Evolutionary conservation across 2,113 vertebrate species (phyloP).

Genomic region (Muntiacus reevesi): DNA sequence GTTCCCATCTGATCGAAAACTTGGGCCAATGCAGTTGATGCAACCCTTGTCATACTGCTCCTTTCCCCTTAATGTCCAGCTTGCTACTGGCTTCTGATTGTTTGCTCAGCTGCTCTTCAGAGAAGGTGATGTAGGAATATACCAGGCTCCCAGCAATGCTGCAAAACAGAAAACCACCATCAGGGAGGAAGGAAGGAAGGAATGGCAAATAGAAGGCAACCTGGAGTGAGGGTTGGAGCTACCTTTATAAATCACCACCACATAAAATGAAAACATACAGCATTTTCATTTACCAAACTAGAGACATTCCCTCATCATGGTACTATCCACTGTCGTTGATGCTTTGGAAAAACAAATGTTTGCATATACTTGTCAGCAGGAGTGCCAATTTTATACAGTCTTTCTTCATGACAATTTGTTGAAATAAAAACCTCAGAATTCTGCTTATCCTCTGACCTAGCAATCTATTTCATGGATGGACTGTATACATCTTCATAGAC

Average conservation of each 20-base stretch:
- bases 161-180: conserved; percentile 60
- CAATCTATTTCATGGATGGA: background rate
- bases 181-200: background rate
- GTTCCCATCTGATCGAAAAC: background rate
- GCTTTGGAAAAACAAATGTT: background rate
- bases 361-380: background rate
- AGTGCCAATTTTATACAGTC: background rate
- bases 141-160: conserved; percentile 97
- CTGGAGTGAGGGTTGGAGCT: no score
- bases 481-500: background rate
- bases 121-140: conserved; percentile 96
- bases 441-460: background rate
- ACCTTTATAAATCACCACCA: background rate
- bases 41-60: conserved; percentile 78
- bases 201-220: background rate
- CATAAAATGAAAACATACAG: background rate
- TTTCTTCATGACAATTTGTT: background rate
- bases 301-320: background rate
- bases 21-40: background rate
- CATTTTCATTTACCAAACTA: background rate
- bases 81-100: conserved; percentile 78
- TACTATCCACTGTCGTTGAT: background rate
- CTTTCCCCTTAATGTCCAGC: conserved; percentile 86
- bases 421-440: background rate
- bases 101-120: conserved; percentile 90